Conservation (phyloP, 2,888 invertebrate genomes). For the Ptychoptera albimana region DNA sequence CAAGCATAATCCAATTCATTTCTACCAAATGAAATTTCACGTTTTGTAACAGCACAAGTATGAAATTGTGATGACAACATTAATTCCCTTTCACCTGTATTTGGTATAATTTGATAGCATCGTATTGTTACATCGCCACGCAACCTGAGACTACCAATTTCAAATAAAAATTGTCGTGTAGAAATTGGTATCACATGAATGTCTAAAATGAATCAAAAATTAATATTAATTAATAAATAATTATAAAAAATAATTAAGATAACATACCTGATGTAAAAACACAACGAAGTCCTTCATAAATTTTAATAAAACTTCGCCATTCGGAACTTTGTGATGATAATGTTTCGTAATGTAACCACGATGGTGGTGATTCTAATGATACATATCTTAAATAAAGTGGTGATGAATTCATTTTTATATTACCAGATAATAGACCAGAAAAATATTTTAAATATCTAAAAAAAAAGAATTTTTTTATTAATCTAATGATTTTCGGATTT, state of each 20-base stretch:
- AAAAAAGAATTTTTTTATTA: constrained; percentile 19
- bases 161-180: constrained; percentile 46
- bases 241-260: constrained; percentile 9
- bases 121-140: constrained; percentile 84
- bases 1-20: constrained; percentile 76
- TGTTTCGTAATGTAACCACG: constrained; percentile 40
- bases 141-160: constrained; percentile 38
- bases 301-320: constrained; percentile 60
- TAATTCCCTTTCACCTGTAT: constrained; percentile 35
- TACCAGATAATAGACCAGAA: constrained; percentile 74
- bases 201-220: constrained; percentile 11
- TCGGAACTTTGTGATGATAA: constrained; percentile 34
- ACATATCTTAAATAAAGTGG: constrained; percentile 77
- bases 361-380: constrained; percentile 72
- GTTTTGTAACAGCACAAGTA: constrained; percentile 79
- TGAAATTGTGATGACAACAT: constrained; percentile 85
- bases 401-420: constrained; percentile 74
- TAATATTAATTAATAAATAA: constrained; percentile 1
- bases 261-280: constrained; percentile 78
- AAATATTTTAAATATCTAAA: constrained; percentile 74
- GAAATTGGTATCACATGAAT: constrained; percentile 19
- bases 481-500: background rate
- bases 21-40: constrained; percentile 69
- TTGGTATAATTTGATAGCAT: constrained; percentile 56
- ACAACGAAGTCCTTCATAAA: constrained; percentile 82